These are phyloP conservation scores for Galeopterus variegatus DNA, from an alignment of 2,113 vertebrate species.

Conservation along the genomic window DNA sequence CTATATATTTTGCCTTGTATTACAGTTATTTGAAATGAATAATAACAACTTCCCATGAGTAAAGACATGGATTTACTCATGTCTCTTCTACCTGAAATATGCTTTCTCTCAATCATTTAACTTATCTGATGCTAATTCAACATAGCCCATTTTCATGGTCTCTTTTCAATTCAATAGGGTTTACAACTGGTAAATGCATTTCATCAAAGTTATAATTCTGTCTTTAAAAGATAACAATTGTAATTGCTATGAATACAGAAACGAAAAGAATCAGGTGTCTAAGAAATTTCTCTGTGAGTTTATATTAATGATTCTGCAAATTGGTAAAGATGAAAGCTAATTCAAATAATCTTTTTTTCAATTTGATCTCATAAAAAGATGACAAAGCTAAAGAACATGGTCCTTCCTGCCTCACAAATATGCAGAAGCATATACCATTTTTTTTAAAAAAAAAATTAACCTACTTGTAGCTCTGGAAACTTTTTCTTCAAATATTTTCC, in stretches of 20 bases:
- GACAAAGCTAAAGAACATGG: background rate
- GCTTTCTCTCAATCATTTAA: background rate
- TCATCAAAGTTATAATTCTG: background rate
- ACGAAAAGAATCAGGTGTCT: constrained; percentile 19
- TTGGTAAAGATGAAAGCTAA: constrained; percentile 34
- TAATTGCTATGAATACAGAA: background rate
- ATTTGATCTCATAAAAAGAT: background rate
- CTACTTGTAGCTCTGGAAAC: background rate
- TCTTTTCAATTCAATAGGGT: constrained; percentile 21
- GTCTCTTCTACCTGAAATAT: background rate
- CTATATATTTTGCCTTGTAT: background rate
- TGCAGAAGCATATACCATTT: background rate
- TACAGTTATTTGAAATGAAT: constrained; percentile 9
- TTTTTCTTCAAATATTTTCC: background rate
- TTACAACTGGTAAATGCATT: constrained; percentile 19
- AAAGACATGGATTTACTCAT: background rate
- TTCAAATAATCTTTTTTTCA: constrained; percentile 37
- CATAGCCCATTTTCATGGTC: constrained; percentile 3
- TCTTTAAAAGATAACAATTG: background rate
- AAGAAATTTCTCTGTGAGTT: constrained; percentile 38
- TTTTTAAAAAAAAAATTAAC: background rate
- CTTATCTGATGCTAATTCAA: constrained; percentile 34
- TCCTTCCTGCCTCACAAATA: background rate
- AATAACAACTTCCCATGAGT: background rate
- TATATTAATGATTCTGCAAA: constrained; percentile 22